A percentile compares a stretch with the other conserved stretches of the same genome.
Evolutionary conservation across 1,140 invertebrate species (phyloP).

Genomic region (Drosophila grimshawi): DNA sequence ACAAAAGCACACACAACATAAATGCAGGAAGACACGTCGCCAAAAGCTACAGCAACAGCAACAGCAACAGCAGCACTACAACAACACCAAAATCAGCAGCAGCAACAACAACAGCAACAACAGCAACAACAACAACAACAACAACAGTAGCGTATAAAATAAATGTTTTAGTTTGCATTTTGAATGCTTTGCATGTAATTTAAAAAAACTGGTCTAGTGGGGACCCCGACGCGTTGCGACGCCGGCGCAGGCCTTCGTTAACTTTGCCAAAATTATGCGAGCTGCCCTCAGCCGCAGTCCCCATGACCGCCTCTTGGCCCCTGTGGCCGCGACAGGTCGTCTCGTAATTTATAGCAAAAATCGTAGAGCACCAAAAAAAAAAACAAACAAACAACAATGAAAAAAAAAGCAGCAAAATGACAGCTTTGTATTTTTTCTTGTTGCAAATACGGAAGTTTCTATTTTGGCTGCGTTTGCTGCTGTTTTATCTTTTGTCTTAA

Average conservation of each 20-base stretch:
- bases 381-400: constrained; percentile 18
- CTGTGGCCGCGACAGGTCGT: constrained; percentile 52
- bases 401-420: constrained; percentile 17
- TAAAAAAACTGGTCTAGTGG: constrained; percentile 81
- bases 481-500: constrained; percentile 31
- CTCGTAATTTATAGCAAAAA: constrained; percentile 71
- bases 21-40: constrained; percentile 75
- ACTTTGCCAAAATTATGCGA: constrained; percentile 82
- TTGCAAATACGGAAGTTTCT: constrained; percentile 78
- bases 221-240: constrained; percentile 20
- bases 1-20: constrained; percentile 49
- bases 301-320: constrained; percentile 30
- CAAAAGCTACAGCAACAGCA: constrained; percentile 33
- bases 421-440: constrained; percentile 29
- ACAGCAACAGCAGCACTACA: too few species aligned
- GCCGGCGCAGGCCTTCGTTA: constrained; percentile 68
- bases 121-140: constrained; percentile 34
- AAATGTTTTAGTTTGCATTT: constrained; percentile 82
- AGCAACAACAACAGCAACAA: constrained; percentile 36
- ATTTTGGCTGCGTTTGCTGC: constrained; percentile 63
- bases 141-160: constrained; percentile 58
- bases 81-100: too few species aligned
- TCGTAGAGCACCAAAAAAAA: constrained; percentile 22
- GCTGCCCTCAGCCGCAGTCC: constrained; percentile 53
- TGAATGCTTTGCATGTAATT: constrained; percentile 82